phyloP scores from a whole-genome alignment of 2,797 vertebrate genomes.

The Microctenopoma stevenorrisi region DNA sequence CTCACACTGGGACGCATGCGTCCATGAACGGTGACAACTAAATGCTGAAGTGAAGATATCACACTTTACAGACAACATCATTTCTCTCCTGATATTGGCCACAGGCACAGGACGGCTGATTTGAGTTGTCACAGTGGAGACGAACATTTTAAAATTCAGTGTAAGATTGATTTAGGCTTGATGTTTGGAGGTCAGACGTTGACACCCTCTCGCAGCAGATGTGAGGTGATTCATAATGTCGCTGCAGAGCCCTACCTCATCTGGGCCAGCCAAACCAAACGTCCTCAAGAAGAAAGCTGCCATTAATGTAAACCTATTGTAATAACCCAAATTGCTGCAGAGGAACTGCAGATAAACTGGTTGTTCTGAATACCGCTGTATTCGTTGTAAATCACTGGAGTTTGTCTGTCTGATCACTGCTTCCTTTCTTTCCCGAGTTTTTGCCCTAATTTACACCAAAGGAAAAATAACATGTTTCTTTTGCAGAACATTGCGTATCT shows the following conservation, averaged over 20 bases:
- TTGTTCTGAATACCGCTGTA: neutral
- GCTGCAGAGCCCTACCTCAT: slow-evolving; percentile 2
- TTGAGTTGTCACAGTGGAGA: neutral
- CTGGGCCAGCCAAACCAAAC: neutral
- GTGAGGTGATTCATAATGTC: slow-evolving; percentile 3
- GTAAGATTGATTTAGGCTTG: neutral
- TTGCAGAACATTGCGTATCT: slow-evolving; percentile 28
- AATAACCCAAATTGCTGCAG: neutral
- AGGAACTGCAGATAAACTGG: neutral
- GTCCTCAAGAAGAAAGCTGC: neutral
- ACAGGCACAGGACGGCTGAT: neutral
- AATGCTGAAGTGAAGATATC: neutral
- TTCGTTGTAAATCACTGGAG: slow-evolving; percentile 2
- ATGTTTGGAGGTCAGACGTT: neutral
- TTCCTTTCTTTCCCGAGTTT: slow-evolving; percentile 8
- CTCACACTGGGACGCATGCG: slow-evolving; percentile 14
- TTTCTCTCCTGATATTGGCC: neutral
- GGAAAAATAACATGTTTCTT: slow-evolving; percentile 28
- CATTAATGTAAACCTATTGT: neutral
- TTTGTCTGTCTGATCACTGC: neutral
- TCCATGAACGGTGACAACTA: neutral
- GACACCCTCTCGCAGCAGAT: neutral
- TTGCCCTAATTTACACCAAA: slow-evolving; percentile 16
- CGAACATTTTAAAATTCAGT: neutral
- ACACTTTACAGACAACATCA: neutral